Evolutionary conservation across 1,140 invertebrate genomes (phyloP).

Genomic region (Drosophila suzukii): DNA sequence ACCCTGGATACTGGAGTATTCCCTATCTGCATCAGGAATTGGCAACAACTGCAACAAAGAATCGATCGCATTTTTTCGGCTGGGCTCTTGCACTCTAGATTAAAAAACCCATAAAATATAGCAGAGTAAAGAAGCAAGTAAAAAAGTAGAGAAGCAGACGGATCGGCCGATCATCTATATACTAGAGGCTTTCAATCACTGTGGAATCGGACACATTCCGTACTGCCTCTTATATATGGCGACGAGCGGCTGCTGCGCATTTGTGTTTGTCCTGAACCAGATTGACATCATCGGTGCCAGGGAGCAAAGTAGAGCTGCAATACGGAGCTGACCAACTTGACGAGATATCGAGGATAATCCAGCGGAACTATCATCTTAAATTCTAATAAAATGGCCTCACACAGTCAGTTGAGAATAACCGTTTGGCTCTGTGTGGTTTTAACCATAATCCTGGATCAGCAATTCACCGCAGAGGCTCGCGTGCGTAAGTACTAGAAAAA

Average conservation of each 20-base stretch:
- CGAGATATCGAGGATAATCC: neutral
- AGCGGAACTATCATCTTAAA: neutral
- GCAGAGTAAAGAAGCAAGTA: conserved; percentile 12
- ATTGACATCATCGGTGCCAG: conserved; percentile 43
- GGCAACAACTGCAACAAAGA: conserved; percentile 29
- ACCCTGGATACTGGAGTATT: neutral
- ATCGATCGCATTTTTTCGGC: conserved; percentile 22
- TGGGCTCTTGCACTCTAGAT: conserved; percentile 32
- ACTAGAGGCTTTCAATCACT: conserved; percentile 45
- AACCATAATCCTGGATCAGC: conserved; percentile 30
- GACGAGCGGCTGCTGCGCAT: conserved; percentile 67
- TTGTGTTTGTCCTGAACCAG: conserved; percentile 54
- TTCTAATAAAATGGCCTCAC: conserved; percentile 31
- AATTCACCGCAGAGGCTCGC: conserved; percentile 27
- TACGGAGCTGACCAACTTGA: conserved; percentile 58
- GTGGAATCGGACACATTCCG: conserved; percentile 28
- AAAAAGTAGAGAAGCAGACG: conserved; percentile 21
- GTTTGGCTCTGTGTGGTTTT: conserved; percentile 43
- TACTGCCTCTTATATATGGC: conserved; percentile 56
- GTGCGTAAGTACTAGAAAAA: conserved; percentile 47
- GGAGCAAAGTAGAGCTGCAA: conserved; percentile 43
- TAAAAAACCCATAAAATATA: conserved; percentile 59
- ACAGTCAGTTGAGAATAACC: conserved; percentile 14
- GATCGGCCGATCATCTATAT: conserved; percentile 46
- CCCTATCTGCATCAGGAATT: conserved; percentile 6